Conservation (phyloP, 2,888 invertebrate species). For the Drosophila flavopinicola region DNA sequence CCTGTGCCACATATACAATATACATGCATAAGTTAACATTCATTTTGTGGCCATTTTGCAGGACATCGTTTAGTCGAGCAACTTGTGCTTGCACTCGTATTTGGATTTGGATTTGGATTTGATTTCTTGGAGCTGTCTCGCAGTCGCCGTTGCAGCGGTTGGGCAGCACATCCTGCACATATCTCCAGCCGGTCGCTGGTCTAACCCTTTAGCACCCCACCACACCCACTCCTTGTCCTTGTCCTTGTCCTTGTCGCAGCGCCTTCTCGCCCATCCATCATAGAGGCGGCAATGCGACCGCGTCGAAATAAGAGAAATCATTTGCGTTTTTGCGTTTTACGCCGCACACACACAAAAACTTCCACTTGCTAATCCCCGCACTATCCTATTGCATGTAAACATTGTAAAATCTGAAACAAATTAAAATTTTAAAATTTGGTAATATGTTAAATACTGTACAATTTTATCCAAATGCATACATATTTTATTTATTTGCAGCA, state of each 20-base stretch:
- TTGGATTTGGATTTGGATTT: no score
- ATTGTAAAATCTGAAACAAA: no score
- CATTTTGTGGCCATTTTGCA: no score
- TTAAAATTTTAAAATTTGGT: no score
- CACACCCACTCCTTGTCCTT: background rate
- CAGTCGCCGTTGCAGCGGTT: constrained; percentile 1
- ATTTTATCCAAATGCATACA: no score
- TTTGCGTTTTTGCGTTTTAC: constrained; percentile 67
- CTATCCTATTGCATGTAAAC: no score
- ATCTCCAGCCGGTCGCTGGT: background rate
- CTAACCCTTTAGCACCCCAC: background rate
- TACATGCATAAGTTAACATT: no score
- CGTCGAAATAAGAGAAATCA: constrained; percentile 74
- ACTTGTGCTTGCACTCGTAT: background rate
- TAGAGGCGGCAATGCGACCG: constrained; percentile 43
- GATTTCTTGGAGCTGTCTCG: constrained; percentile 10
- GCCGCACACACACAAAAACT: constrained; percentile 27
- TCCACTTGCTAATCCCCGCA: constrained; percentile 49
- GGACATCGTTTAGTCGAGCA: constrained; percentile 4
- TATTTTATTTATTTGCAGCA: no score
- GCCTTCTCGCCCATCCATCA: constrained; percentile 29
- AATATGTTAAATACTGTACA: no score
- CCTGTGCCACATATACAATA: no score
- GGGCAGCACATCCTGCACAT: constrained; percentile 7
- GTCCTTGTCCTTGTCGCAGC: background rate